Conservation (phyloP, 2,888 invertebrate genomes). For the Mesoligia furuncula region DNA sequence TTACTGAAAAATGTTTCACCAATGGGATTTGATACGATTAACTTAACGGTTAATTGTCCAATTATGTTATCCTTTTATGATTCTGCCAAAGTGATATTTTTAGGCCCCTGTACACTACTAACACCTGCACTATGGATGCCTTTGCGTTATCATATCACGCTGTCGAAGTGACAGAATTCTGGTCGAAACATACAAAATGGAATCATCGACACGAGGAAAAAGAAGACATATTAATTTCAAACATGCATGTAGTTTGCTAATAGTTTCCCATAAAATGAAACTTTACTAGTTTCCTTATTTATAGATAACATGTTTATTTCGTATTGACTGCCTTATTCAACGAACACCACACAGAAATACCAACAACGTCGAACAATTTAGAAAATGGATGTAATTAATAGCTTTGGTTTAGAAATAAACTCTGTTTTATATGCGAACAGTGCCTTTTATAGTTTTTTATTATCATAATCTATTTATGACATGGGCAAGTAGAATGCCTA, state of each 20-base stretch:
- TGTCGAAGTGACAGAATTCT: neutral
- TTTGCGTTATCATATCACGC: neutral
- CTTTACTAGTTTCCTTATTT: conserved; percentile 6
- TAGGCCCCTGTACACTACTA: too few species aligned
- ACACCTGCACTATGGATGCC: neutral
- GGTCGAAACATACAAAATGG: neutral
- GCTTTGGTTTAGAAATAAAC: conserved; percentile 68
- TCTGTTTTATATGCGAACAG: conserved; percentile 55
- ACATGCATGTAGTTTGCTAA: neutral
- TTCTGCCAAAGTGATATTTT: too few species aligned
- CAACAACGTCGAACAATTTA: conserved; percentile 66
- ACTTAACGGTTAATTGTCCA: too few species aligned
- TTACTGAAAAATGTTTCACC: too few species aligned
- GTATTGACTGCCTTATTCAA: conserved; percentile 8
- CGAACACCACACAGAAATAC: conserved; percentile 64
- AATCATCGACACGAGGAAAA: neutral
- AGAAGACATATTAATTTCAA: neutral
- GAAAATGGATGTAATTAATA: conserved; percentile 72
- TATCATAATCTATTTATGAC: conserved; percentile 67
- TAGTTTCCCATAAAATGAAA: neutral
- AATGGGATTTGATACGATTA: too few species aligned
- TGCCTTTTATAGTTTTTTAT: conserved; percentile 58
- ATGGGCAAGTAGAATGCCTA: conserved; percentile 44
- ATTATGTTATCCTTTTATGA: too few species aligned
- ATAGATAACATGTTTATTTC: conserved; percentile 1